Conservation (phyloP, 2,113 vertebrate genomes). For the Nematolebias whitei region DNA sequence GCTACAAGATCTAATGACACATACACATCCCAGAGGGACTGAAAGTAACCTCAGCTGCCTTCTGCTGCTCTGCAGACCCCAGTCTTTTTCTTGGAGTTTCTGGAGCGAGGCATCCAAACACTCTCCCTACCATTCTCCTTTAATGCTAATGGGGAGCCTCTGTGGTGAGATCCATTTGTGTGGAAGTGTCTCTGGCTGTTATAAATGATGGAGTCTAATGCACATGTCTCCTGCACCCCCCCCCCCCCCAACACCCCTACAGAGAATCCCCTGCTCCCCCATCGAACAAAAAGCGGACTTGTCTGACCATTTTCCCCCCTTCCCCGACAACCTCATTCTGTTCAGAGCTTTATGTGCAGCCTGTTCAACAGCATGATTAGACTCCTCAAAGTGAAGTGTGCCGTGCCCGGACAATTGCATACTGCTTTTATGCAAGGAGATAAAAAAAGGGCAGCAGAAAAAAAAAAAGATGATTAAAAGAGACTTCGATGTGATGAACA, state of each 20-base stretch:
- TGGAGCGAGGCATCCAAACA: slow-evolving; percentile 27
- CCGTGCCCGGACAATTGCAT: neutral
- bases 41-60: slow-evolving; percentile 36
- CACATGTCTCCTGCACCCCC: slow-evolving; percentile 31
- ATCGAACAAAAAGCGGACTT: slow-evolving; percentile 49
- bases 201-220: slow-evolving; percentile 62
- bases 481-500: slow-evolving; percentile 56
- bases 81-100: slow-evolving; percentile 49
- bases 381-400: slow-evolving; percentile 32
- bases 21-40: slow-evolving; percentile 20
- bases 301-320: slow-evolving; percentile 25
- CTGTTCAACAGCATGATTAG: slow-evolving; percentile 17
- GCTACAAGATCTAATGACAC: slow-evolving; percentile 16
- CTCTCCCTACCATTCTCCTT: slow-evolving; percentile 29
- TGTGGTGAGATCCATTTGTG: slow-evolving; percentile 68
- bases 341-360: slow-evolving; percentile 21
- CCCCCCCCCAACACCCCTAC: neutral
- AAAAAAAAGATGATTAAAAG: slow-evolving; percentile 55
- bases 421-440: slow-evolving; percentile 18
- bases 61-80: slow-evolving; percentile 41
- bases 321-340: slow-evolving; percentile 56
- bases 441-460: slow-evolving; percentile 34
- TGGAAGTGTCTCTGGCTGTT: slow-evolving; percentile 55
- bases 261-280: slow-evolving; percentile 46
- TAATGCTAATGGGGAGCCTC: slow-evolving; percentile 65